These are phyloP conservation scores for Sphaeramia orbicularis DNA, from an alignment of 2,797 vertebrate genomes.

Conservation along the genomic window DNA sequence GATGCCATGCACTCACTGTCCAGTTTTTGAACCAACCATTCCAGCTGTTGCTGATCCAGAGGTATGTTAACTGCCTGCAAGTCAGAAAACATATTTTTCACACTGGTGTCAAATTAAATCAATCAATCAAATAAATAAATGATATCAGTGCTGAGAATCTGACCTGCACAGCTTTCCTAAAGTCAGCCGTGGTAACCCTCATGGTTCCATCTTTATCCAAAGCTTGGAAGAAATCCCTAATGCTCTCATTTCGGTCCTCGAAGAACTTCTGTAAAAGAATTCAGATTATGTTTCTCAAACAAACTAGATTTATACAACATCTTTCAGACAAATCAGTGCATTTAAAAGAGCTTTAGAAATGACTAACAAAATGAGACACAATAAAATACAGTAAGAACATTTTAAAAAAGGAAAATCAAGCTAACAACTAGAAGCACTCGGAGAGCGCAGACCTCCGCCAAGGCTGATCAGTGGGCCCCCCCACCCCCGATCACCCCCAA, in stretches of 20 bases:
- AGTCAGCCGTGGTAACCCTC: slow-evolving; percentile 42
- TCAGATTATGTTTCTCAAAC: neutral
- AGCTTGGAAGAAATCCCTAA: slow-evolving; percentile 81
- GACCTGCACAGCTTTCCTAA: slow-evolving; percentile 54
- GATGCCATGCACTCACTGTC: slow-evolving; percentile 63
- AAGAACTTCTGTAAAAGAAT: slow-evolving; percentile 71
- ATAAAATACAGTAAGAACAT: too few relatives aligned
- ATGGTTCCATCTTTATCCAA: slow-evolving; percentile 71
- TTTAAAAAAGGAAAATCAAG: too few relatives aligned
- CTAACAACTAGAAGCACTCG: too few relatives aligned
- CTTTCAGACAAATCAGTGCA: too few relatives aligned
- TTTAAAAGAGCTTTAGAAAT: too few relatives aligned
- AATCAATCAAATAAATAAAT: neutral
- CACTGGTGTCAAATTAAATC: neutral
- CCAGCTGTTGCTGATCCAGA: slow-evolving; percentile 73
- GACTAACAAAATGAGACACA: too few relatives aligned
- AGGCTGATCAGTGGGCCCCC: too few relatives aligned
- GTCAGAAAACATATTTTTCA: neutral
- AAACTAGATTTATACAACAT: too few relatives aligned
- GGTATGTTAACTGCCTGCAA: slow-evolving; percentile 75
- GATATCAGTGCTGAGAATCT: slow-evolving; percentile 7
- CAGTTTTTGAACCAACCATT: slow-evolving; percentile 75
- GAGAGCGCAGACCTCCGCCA: too few relatives aligned
- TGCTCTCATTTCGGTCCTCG: slow-evolving; percentile 68
- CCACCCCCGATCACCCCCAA: too few relatives aligned